A percentile compares a stretch with the other conserved stretches of the same genome.
Evolutionary conservation across 2,113 vertebrate species (phyloP).

Genomic region (Pluvialis apricaria): DNA sequence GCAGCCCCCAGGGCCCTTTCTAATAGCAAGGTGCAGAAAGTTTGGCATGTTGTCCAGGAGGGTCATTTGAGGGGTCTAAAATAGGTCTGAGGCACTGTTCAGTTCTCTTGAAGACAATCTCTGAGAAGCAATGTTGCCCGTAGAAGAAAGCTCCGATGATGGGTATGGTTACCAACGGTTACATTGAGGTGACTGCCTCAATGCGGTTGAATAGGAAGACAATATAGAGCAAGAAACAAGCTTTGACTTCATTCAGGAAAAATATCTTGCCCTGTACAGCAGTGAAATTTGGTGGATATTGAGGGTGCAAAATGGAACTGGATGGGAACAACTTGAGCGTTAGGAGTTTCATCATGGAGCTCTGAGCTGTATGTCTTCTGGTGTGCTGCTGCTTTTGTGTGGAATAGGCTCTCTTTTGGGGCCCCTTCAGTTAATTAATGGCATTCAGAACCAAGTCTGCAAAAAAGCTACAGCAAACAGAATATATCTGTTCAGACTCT

Average conservation of each 20-base stretch:
- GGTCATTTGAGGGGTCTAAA: neutral
- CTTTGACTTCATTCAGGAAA: neutral
- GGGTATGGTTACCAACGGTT: neutral
- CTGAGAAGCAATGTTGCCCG: neutral
- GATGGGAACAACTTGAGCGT: neutral
- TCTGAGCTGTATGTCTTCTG: neutral
- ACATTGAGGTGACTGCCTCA: neutral
- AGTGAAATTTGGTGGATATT: neutral
- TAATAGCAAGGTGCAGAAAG: neutral
- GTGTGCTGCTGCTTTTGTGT: neutral
- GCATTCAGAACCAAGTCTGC: slow-evolving; percentile 3
- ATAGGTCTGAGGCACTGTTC: neutral
- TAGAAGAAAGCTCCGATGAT: neutral
- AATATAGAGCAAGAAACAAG: neutral
- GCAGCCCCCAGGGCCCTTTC: neutral
- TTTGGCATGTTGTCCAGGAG: neutral
- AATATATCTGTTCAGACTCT: neutral
- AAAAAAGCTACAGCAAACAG: neutral
- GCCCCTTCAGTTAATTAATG: neutral
- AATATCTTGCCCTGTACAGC: neutral
- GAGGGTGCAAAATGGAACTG: neutral
- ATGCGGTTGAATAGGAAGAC: neutral
- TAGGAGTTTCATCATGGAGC: neutral
- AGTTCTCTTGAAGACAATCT: neutral
- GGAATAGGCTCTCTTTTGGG: neutral